Evolutionary conservation across 2,113 vertebrate genomes (phyloP), one percentile per base, ranked within the genome.

Genomic region (Tautogolabrus adspersus): DNA sequence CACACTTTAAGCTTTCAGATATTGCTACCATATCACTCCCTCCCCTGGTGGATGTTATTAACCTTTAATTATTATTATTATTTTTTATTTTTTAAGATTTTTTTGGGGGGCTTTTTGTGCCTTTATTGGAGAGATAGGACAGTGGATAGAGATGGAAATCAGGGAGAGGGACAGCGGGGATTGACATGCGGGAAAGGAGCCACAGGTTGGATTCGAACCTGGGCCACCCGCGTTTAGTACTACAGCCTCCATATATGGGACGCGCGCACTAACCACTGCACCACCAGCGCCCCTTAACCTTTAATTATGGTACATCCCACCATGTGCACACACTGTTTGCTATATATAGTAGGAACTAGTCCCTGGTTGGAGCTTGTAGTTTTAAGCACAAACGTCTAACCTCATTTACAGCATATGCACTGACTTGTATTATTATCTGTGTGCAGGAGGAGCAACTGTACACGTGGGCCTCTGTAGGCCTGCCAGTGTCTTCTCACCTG

Each of bases 391-490:
- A 26, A 44, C 12, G 54, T 47, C 12, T 61, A 37, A 70, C 61
- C 21, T 23, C 19, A 46, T 69, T 67, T 51, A 66, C 26, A 47
- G 2, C 34, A 37, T 2, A 34, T 67, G 23, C 13, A 19, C 37
- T 23, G 58, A 16, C 38, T 78, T 66, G 21, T 66, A 46, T 67
- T 49, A 9, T 58, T 34, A 82, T 61, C 22, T 67, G 8, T 72
- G 22, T 77, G 34, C 66, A 93, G 92, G 91, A 86, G 62, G 91
- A 92, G 63, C 92, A 92, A 84, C 82, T 92, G 62, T 93, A 92
- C 68, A 93, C 92, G 7, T 93, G 92, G 92, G 88, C 87, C 0
- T 81, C 88, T 22, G 26, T 93, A 0, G 91, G 92, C 21, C 69
- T 91, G 60, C 91, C 89, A 10, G 91, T 91, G 54, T 91, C 92